A percentile compares a stretch with the other conserved stretches of the same genome.
Evolutionary conservation across 2,888 invertebrate genomes (phyloP).

Genomic region (Drosophila imparisetae): DNA sequence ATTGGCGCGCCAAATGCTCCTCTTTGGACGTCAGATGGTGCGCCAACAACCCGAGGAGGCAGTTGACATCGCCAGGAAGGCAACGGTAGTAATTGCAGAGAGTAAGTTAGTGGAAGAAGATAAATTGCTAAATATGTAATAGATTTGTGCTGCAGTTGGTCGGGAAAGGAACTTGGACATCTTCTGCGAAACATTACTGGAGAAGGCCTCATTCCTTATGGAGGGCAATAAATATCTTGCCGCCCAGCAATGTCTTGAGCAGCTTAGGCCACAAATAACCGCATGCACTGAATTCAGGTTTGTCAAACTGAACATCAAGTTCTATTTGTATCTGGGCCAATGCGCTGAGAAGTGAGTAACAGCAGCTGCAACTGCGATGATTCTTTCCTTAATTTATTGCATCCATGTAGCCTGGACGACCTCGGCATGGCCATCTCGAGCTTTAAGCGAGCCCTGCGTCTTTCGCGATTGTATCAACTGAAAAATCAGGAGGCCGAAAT

Average conservation of each 20-base stretch:
- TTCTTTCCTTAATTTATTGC: neutral
- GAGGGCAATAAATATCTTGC: conserved; percentile 59
- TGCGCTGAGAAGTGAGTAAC: conserved; percentile 63
- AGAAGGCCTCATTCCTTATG: conserved; percentile 66
- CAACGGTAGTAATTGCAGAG: conserved; percentile 65
- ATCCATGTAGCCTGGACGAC: conserved; percentile 46
- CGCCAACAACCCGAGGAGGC: conserved; percentile 61
- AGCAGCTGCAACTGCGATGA: neutral
- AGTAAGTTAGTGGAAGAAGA: conserved; percentile 49
- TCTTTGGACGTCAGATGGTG: conserved; percentile 56
- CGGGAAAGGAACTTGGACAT: conserved; percentile 63
- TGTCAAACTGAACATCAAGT: conserved; percentile 61
- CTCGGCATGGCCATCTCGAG: conserved; percentile 54
- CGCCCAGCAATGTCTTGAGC: conserved; percentile 65
- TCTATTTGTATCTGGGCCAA: conserved; percentile 59
- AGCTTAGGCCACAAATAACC: conserved; percentile 54
- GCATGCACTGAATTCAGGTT: conserved; percentile 50
- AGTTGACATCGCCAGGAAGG: conserved; percentile 60
- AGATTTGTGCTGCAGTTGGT: conserved; percentile 57
- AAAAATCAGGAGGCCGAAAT: conserved; percentile 64
- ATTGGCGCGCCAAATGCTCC: conserved; percentile 60
- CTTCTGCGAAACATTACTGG: conserved; percentile 65
- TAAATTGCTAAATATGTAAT: neutral
- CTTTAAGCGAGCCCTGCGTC: conserved; percentile 62
- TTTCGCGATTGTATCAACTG: conserved; percentile 50